Evolutionary conservation across 2,113 vertebrate species (phyloP).

Genomic region (Zosterops borbonicus): DNA sequence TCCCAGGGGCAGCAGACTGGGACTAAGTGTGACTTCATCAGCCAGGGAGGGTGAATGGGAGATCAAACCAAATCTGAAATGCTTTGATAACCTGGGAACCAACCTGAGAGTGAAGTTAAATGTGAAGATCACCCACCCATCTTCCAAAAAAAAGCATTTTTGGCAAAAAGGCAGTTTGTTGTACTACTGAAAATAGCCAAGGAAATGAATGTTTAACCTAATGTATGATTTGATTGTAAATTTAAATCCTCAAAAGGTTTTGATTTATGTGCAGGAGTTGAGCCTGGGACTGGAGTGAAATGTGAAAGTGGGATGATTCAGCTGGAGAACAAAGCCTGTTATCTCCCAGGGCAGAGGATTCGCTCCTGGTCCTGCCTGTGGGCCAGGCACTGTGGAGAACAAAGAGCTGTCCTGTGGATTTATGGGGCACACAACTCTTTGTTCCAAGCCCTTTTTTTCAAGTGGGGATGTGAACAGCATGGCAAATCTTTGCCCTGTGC

Average conservation of each 20-base stretch:
- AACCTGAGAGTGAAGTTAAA: background rate
- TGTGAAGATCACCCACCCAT: background rate
- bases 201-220: background rate
- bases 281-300: background rate
- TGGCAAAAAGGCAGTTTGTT: background rate
- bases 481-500: background rate
- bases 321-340: conserved; percentile 11
- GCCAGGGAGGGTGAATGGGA: background rate
- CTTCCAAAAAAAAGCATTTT: background rate
- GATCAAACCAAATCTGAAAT: background rate
- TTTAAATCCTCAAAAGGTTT: background rate
- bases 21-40: background rate
- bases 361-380: background rate
- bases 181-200: background rate
- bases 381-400: background rate
- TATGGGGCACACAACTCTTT: background rate
- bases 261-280: background rate
- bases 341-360: background rate
- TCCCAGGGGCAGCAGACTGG: background rate
- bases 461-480: background rate
- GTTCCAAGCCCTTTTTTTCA: background rate
- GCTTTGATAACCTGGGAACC: background rate
- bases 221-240: background rate
- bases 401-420: conserved; percentile 20
- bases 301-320: background rate